A percentile compares a stretch with the other conserved stretches of the same genome.
Evolutionary conservation across 2,113 vertebrate genomes (phyloP).

Genomic region (Coregonus clupeaformis): DNA sequence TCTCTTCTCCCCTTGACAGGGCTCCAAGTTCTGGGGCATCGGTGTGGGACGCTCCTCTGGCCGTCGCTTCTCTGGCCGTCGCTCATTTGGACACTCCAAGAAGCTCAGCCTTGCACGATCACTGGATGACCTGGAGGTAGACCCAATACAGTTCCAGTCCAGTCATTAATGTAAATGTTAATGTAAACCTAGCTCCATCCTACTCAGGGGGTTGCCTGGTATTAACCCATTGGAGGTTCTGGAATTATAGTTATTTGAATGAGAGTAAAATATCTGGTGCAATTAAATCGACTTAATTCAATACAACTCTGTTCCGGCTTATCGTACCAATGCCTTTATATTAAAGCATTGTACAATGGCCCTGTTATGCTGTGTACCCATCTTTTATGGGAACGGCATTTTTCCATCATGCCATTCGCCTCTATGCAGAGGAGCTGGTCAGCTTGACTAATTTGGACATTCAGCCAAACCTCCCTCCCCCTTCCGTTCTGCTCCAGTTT

Average conservation of each 20-base stretch:
- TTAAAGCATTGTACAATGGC: background rate
- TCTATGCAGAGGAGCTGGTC: slow-evolving; percentile 7
- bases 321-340: background rate
- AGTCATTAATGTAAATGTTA: too few species aligned
- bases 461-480: slow-evolving; percentile 3
- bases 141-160: background rate
- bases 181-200: background rate
- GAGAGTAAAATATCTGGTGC: background rate
- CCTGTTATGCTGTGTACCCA: background rate
- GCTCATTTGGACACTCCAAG: slow-evolving; percentile 77
- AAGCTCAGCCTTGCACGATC: slow-evolving; percentile 88
- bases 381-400: background rate
- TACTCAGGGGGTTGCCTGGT: background rate
- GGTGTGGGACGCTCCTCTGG: slow-evolving; percentile 74
- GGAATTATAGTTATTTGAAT: background rate
- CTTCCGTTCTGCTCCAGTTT: slow-evolving; percentile 24
- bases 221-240: background rate
- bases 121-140: slow-evolving; percentile 92
- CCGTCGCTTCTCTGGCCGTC: slow-evolving; percentile 66
- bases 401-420: background rate
- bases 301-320: background rate
- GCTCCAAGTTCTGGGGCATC: slow-evolving; percentile 76
- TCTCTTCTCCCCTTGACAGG: slow-evolving; percentile 64
- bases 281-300: background rate
- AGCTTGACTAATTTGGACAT: slow-evolving; percentile 19